These are phyloP conservation scores for Heloderma charlesbogerti DNA, from an alignment of 2,113 vertebrate genomes.

Conservation along the genomic window DNA sequence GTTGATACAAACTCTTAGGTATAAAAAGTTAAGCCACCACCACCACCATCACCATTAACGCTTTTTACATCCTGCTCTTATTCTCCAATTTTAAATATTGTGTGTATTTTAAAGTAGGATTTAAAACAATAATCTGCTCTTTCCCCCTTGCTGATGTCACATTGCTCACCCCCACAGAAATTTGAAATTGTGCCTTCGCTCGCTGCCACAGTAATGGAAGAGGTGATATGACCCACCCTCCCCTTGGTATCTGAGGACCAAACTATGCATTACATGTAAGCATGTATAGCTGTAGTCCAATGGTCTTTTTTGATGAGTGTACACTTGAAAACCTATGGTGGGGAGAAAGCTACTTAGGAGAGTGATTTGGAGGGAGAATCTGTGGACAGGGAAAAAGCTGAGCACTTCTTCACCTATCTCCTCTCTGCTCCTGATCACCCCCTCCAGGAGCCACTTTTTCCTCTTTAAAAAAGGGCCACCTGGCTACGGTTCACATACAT, in stretches of 20 bases:
- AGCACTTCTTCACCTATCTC: neutral
- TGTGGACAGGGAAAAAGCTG: neutral
- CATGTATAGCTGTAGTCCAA: neutral
- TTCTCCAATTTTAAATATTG: neutral
- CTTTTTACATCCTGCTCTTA: neutral
- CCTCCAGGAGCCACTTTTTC: neutral
- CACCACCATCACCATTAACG: neutral
- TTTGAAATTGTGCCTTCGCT: too few species aligned
- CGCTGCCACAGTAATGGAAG: neutral
- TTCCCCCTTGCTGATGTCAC: neutral
- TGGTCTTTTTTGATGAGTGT: neutral
- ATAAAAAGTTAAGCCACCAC: neutral
- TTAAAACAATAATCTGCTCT: neutral
- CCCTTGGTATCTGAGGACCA: neutral
- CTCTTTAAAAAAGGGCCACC: neutral
- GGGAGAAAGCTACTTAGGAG: too few species aligned
- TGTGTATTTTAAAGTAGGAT: neutral
- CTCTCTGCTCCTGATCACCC: neutral
- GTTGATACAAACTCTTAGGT: neutral
- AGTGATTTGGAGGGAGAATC: neutral
- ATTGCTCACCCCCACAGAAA: neutral
- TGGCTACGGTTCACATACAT: too few species aligned
- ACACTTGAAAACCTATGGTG: neutral
- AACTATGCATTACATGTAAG: neutral
- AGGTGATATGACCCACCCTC: neutral